Percentiles rank a stretch among this genome's conserved stretches.
Evolutionary conservation across 2,888 invertebrate species (phyloP).

Genomic region (Drosophila diplacantha): DNA sequence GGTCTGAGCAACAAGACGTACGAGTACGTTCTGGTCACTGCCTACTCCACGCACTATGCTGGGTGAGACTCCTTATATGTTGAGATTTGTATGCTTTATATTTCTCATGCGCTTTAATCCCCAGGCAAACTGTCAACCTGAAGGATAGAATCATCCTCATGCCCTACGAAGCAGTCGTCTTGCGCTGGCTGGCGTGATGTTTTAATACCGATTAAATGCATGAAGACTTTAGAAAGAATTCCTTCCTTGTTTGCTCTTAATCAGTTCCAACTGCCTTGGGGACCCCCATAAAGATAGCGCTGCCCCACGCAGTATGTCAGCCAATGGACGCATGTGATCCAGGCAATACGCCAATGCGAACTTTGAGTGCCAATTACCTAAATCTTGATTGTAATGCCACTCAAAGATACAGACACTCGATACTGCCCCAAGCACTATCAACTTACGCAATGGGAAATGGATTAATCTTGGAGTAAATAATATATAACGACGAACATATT

Average conservation of each 20-base stretch:
- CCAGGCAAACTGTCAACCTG: conserved; percentile 63
- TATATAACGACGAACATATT: not conserved
- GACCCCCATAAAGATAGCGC: conserved; percentile 35
- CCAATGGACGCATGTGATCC: conserved; percentile 16
- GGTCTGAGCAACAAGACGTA: conserved; percentile 55
- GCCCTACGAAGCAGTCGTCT: conserved; percentile 71
- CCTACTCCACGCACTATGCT: conserved; percentile 56
- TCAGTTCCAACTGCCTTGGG: conserved; percentile 23
- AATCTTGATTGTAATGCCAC: conserved; percentile 20
- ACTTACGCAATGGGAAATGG: conserved; percentile 6
- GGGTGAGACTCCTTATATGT: conserved; percentile 54
- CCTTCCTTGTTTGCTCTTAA: conserved; percentile 16
- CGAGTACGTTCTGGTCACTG: conserved; percentile 66
- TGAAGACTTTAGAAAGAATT: not conserved
- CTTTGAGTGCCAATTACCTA: conserved; percentile 18
- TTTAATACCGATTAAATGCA: not conserved
- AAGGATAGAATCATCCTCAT: conserved; percentile 52
- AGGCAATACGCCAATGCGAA: not conserved
- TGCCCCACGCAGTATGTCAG: conserved; percentile 9
- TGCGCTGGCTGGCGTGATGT: conserved; percentile 59
- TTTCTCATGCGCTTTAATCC: not conserved
- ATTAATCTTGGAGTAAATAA: conserved; percentile 5
- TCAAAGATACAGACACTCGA: conserved; percentile 13
- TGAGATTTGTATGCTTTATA: not conserved
- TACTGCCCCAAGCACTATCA: not conserved